Conservation (phyloP, 2,797 vertebrate species). For the Luscinia luscinia region DNA sequence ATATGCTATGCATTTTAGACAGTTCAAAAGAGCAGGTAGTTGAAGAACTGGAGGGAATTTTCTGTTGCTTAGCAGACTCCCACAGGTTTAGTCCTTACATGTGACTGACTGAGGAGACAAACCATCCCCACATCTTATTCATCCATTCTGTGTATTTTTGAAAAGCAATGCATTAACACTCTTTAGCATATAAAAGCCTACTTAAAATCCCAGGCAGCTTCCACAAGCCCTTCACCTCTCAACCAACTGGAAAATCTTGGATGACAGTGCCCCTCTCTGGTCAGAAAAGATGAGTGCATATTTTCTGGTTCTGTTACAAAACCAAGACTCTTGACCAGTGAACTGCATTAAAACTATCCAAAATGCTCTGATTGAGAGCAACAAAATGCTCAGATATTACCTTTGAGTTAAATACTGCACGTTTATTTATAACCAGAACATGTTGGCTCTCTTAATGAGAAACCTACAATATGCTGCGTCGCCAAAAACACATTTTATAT, state of each 20-base stretch:
- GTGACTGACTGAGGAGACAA: neutral
- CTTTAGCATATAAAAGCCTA: neutral
- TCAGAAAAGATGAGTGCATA: constrained; percentile 35
- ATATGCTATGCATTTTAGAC: neutral
- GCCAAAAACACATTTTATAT: accelerated
- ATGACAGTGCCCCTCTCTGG: constrained; percentile 78
- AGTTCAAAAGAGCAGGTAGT: neutral
- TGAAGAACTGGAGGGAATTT: neutral
- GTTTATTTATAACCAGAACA: neutral
- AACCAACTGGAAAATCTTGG: constrained; percentile 54
- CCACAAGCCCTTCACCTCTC: neutral
- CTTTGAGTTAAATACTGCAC: neutral
- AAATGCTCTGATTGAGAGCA: neutral
- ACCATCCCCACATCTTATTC: neutral
- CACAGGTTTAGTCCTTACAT: neutral
- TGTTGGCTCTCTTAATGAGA: accelerated
- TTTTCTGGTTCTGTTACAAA: neutral
- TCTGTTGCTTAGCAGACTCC: neutral
- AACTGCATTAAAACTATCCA: neutral
- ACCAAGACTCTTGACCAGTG: no score
- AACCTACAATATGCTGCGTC: neutral
- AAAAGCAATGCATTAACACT: neutral
- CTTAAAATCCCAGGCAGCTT: neutral
- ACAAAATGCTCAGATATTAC: neutral
- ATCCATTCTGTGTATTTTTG: neutral